These are phyloP conservation scores for Rallus crepitans DNA, from an alignment of 2,797 vertebrate genomes.

Conservation along the genomic window DNA sequence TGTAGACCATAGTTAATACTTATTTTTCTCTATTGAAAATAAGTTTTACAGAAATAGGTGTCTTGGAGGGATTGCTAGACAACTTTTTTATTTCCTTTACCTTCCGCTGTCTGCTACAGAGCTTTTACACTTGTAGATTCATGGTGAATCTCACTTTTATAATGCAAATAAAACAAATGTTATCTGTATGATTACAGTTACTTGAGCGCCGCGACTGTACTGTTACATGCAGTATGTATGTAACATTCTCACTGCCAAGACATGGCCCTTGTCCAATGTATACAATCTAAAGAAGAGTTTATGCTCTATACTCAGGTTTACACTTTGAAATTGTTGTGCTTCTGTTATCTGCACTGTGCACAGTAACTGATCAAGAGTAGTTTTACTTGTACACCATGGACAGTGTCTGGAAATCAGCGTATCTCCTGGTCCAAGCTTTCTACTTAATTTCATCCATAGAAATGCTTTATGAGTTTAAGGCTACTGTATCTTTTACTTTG, in stretches of 20 bases:
- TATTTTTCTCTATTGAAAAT: background rate
- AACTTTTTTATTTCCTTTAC: background rate
- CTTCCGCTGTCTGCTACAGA: background rate
- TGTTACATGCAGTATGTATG: background rate
- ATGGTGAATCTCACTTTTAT: background rate
- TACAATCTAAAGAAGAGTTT: background rate
- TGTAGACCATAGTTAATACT: background rate
- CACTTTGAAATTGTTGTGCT: background rate
- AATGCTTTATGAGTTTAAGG: background rate
- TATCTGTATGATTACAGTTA: background rate
- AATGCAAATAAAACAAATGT: conserved; percentile 22
- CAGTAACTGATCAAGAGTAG: background rate
- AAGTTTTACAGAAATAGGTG: background rate
- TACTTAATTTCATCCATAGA: background rate
- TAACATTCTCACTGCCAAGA: background rate
- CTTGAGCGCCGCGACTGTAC: background rate
- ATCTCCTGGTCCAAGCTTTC: background rate
- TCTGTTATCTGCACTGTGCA: background rate
- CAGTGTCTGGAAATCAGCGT: background rate
- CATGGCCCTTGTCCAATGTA: background rate
- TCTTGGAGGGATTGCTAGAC: background rate
- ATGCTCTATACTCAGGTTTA: background rate
- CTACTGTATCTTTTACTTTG: background rate
- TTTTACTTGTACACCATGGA: background rate
- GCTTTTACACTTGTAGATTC: background rate